Conservation (phyloP, 2,113 vertebrate genomes). For the Morone chrysops region DNA sequence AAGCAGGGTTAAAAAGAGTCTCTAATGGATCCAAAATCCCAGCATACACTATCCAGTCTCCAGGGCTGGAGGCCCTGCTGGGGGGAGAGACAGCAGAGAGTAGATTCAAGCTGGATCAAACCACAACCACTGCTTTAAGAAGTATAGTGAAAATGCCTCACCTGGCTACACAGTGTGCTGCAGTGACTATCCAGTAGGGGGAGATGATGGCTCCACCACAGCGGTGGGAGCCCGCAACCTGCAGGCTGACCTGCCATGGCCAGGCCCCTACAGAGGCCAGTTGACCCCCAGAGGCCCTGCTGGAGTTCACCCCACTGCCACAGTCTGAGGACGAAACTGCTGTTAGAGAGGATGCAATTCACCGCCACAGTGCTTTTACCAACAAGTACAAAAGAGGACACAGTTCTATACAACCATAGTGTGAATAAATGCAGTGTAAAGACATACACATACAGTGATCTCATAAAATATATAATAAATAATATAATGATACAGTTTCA, state of each 20-base stretch:
- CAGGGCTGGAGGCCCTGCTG: slow-evolving; percentile 56
- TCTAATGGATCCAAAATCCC: slow-evolving; percentile 53
- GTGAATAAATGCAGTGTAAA: not conserved
- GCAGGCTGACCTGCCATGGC: slow-evolving; percentile 94
- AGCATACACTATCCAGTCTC: slow-evolving; percentile 66
- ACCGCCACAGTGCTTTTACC: not conserved
- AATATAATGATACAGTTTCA: not conserved
- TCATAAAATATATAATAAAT: not conserved
- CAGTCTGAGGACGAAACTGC: slow-evolving; percentile 79
- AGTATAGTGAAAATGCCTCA: slow-evolving; percentile 15
- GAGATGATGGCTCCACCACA: slow-evolving; percentile 91
- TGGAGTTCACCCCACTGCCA: slow-evolving; percentile 75
- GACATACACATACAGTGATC: not conserved
- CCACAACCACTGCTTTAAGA: no score
- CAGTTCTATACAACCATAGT: not conserved
- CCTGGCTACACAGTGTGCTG: slow-evolving; percentile 78
- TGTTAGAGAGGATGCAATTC: slow-evolving; percentile 7
- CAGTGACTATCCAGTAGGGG: slow-evolving; percentile 88
- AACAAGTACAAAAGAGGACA: no score
- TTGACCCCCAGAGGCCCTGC: slow-evolving; percentile 83
- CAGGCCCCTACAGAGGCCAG: slow-evolving; percentile 78
- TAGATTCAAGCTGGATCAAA: not conserved
- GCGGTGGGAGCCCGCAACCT: slow-evolving; percentile 85
- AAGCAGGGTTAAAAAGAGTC: slow-evolving; percentile 42
- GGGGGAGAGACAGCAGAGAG: not conserved